Base-by-base conservation (phyloP, 2,888 invertebrate species). In the Branchipolynoe longqiensis region DNA sequence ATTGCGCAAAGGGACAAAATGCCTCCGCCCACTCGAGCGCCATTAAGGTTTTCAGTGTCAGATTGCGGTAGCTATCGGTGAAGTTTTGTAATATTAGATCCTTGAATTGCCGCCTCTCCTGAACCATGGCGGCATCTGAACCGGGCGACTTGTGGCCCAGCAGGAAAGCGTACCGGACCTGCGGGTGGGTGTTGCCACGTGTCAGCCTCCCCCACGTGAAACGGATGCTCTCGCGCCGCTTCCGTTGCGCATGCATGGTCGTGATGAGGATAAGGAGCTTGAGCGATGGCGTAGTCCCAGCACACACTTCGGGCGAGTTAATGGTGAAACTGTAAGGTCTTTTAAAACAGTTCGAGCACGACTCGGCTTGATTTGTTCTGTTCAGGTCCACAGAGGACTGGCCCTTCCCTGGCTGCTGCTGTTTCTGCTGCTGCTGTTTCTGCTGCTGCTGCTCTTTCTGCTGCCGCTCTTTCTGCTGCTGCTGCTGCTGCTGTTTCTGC, bases 41-140 rank as follows among this genome's bases (percentile, higher is more conserved):
- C 28, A 38, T 41, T 0, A 84, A 54, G 1, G 85, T 69, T 56
- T 87, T 87, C 69, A 83, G 22, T 14, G 87, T 78, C 58, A 87
- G 62, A 64, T 83, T 86, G 22, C 28, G 28, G 41, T 86, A 85
- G 12, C 62, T 40, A 28, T 87, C 87, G 18, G n/a, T 33, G 64
- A 83, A 78, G 33, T 74, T 41, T 22, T 56, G 48, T n/a, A 74
- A 48, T 12, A 86, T 22, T 22, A 87, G 36, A 58, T 87, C 87
- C n/a, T 69, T 69, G 81, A 83, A 78, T 18, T 64, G 22, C 12
- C 62, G 33, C 41, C 40, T 28, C 56, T 88, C 86, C 33, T 82
- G 74, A 18, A 41, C 31, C n/a, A 84, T 31, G 22, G 36, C 6
- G 2, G 31, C 59, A 33, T 85, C 54, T 81, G 22, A 18, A 1